Percentiles rank a stretch among this genome's conserved stretches.
phyloP scores from a whole-genome alignment of 2,888 invertebrate genomes.

The Meiosimyza decipiens region DNA sequence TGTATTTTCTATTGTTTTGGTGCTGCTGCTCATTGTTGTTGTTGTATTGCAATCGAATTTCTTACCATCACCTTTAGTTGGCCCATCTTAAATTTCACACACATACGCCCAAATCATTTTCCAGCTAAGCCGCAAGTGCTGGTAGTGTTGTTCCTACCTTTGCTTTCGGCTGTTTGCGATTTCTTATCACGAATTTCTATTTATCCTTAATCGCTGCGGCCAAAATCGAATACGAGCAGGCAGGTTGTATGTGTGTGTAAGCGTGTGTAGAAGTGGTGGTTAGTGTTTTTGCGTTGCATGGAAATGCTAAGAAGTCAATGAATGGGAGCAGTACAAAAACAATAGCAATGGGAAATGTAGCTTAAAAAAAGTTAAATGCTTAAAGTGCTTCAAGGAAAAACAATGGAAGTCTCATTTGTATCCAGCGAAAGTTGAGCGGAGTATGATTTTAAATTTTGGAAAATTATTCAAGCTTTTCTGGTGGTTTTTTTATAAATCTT shows the following conservation, averaged over 20 bases:
- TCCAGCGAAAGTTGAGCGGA: too few relatives aligned
- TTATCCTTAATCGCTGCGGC: constrained; percentile 54
- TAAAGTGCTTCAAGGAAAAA: background rate
- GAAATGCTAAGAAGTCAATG: background rate
- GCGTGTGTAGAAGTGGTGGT: background rate
- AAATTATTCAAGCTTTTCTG: too few relatives aligned
- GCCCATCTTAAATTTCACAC: background rate
- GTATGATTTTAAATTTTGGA: too few relatives aligned
- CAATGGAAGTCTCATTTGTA: too few relatives aligned
- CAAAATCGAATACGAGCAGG: constrained; percentile 48
- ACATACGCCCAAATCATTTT: background rate
- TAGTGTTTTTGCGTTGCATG: background rate
- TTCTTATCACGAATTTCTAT: constrained; percentile 62
- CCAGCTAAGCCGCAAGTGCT: background rate
- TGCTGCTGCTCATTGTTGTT: constrained; percentile 24
- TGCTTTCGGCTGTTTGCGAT: constrained; percentile 49
- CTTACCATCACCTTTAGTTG: constrained; percentile 3
- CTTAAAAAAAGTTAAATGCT: background rate
- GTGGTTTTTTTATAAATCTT: too few relatives aligned
- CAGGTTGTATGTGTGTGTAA: background rate
- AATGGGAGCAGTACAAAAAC: background rate
- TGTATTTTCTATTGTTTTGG: constrained; percentile 24
- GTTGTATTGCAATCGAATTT: constrained; percentile 26
- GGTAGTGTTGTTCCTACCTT: background rate
- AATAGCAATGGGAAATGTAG: background rate